Evolutionary conservation across 2,888 invertebrate species (phyloP), one percentile per base, ranked within the genome.

Genomic region (Agonopterix subpropinquella): DNA sequence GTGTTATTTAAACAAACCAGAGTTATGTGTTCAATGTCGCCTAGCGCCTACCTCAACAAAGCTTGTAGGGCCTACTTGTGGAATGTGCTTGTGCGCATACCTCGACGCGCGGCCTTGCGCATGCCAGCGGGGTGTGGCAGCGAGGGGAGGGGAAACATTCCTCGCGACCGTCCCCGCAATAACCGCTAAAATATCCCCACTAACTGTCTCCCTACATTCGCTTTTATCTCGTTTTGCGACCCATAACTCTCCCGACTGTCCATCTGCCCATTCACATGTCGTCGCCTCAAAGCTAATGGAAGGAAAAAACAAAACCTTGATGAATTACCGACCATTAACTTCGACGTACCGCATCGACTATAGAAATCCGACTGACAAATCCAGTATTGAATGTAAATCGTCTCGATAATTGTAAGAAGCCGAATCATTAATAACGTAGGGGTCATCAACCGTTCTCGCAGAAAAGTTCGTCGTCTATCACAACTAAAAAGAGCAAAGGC

Each of bases 361-460:
- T 28, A n/a, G n/a, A 9, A n/a, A 39, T n/a, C 39, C 39, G 1
- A n/a, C 10, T 9, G 39, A 9, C 39, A 39, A n/a, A 39, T 9
- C 39, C 39, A 39, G 39, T n/a, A 39, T 39, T n/a, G 39, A n/a
- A n/a, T 9, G 39, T n/a, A n/a, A 39, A n/a, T n/a, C 10, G n/a
- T n/a, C 39, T 28, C 28, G 28, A 28, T 28, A 28, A 28, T 28
- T 28, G 28, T 28, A 28, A 28, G 28, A 28, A 28, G 28, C 28
- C 28, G 28, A 28, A 28, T 28, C 28, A 28, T 28, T 28, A 28
- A 28, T 28, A 28, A 28, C 35, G 54, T 52, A 60, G 67, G 39
- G 85, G 82, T 85, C 84, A 75, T 77, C 76, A 76, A 79, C 83
- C 84, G 72, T 54, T 35, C 11, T 11, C 56, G 78, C 79, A 77